Conservation (phyloP, 2,797 vertebrate genomes). For the Micrastur ruficollis region DNA sequence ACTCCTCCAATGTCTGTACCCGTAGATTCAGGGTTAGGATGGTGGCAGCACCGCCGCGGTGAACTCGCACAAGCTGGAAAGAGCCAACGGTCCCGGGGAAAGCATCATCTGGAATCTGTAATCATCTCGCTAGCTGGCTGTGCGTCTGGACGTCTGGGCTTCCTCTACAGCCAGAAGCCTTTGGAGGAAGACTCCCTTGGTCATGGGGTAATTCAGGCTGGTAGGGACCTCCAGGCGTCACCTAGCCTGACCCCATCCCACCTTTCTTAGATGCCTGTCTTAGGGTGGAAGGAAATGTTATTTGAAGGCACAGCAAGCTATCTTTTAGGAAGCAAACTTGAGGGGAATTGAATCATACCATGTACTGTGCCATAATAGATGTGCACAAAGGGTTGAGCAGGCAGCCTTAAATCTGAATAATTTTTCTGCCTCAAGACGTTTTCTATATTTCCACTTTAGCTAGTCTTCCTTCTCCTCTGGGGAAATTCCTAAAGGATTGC, state of each 20-base stretch:
- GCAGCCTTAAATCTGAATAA: background rate
- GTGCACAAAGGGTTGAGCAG: background rate
- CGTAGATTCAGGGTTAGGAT: background rate
- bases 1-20: accelerated
- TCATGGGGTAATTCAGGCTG: background rate
- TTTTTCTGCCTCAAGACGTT: background rate
- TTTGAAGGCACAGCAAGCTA: background rate
- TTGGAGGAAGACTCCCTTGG: background rate
- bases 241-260: background rate
- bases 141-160: background rate
- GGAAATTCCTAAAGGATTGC: background rate
- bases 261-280: background rate
- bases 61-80: background rate
- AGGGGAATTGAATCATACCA: background rate
- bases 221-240: background rate
- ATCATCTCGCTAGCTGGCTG: background rate
- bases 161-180: background rate
- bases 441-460: background rate
- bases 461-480: background rate
- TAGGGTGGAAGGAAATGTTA: background rate
- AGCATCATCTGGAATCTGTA: background rate
- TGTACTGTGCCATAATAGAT: background rate
- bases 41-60: accelerated
- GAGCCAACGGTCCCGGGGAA: background rate
- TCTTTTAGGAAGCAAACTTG: background rate